Evolutionary conservation across 2,888 invertebrate genomes (phyloP), one percentile per base, ranked within the genome.

Genomic region (Minunthozetes semirufus): DNA sequence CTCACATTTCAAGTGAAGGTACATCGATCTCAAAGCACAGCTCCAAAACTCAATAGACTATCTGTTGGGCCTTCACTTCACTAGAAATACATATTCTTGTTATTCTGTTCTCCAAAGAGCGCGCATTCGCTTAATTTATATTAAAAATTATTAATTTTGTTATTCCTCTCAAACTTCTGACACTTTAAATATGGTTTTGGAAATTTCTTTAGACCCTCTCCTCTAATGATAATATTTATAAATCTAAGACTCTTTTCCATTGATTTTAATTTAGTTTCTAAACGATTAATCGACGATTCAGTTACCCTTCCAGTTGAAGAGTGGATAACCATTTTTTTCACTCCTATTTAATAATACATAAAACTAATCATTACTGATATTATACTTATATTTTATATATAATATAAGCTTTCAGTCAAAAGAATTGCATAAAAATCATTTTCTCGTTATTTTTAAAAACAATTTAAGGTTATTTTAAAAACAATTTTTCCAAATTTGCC

Each of bases 1-100:
- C n/a, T 66, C 11, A n/a, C n/a, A 9, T 38, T 66, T 66, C 66
- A 66, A 66, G 38, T 66, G 66, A 66, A 66, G 66, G 66, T 11
- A 66, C 66, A 66, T 66, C 38, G 66, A 66, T 59, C 59, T 59
- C 59, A 29, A 27, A 11, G 13, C 25, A 9, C 56, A 19, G 22
- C 19, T 48, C 15, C n/a, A 48, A 15, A 17, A 48, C n/a, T n/a
- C n/a, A 15, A 17, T n/a, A 17, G 5, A 17, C 4, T 48, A 15
- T 48, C 56, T 56, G 8, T 19, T 8, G 8, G 9, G 19, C 56
- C 9, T 22, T 56, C 56, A 22, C 56, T 56, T 8, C 22, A 11
- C 15, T 13, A 48, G 46, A 48, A 48, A 48, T 15, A 48, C 13
- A 48, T 48, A 48, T 13, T 17, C n/a, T 48, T 17, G 2, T 48